phyloP scores from a whole-genome alignment of 2,113 vertebrate species.

The Actinemys pallida region DNA sequence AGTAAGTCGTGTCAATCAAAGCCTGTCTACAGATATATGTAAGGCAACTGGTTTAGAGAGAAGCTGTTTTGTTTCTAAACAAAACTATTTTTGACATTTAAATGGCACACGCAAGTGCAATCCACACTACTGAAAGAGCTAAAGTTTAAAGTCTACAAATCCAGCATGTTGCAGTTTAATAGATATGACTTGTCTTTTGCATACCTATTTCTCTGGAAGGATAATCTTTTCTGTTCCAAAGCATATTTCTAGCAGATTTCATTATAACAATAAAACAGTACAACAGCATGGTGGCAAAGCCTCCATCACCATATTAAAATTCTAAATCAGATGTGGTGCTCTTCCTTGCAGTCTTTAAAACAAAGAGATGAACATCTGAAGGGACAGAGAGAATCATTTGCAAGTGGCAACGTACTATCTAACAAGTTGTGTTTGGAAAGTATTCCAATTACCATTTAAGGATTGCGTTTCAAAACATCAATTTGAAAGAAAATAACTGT shows the following conservation, averaged over 20 bases:
- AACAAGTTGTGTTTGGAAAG: no score
- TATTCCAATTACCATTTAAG: rapidly evolving
- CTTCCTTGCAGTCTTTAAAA: rapidly evolving
- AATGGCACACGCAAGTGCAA: not conserved
- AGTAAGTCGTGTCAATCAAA: not conserved
- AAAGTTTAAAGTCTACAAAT: not conserved
- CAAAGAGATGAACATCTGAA: not conserved
- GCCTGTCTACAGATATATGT: not conserved
- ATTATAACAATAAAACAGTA: not conserved
- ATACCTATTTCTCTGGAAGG: not conserved
- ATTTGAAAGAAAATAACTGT: rapidly evolving
- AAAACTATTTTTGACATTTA: not conserved
- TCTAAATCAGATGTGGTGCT: not conserved
- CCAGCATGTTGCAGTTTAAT: not conserved
- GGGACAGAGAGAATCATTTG: not conserved
- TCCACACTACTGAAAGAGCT: not conserved
- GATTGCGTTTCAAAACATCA: rapidly evolving
- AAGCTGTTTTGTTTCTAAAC: not conserved
- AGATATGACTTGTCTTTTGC: not conserved
- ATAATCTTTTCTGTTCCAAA: not conserved
- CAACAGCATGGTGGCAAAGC: not conserved
- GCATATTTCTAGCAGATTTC: not conserved
- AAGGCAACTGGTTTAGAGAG: not conserved
- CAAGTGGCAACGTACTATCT: rapidly evolving
- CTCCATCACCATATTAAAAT: not conserved